Evolutionary conservation across 1,140 invertebrate species (phyloP).

Genomic region (Pomacea maculata): DNA sequence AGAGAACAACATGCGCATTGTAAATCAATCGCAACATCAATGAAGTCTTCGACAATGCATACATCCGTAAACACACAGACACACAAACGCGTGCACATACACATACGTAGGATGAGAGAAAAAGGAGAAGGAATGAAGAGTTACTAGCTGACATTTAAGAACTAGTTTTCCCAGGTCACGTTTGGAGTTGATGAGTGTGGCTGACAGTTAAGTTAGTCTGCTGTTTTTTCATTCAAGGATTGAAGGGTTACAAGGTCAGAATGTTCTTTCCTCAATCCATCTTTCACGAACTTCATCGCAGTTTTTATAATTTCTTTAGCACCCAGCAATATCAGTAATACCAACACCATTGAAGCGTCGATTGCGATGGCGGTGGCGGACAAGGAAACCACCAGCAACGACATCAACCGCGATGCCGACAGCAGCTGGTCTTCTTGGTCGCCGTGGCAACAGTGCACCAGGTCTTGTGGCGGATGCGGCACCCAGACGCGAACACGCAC

Average conservation of each 20-base stretch:
- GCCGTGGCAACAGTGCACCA: constrained; percentile 33
- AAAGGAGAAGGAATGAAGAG: too few relatives aligned
- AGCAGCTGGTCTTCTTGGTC: constrained; percentile 36
- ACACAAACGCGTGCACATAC: constrained; percentile 8
- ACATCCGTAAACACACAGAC: neutral
- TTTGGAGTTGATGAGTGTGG: too few relatives aligned
- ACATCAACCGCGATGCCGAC: constrained; percentile 25
- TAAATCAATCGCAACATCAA: neutral
- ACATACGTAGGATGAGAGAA: neutral
- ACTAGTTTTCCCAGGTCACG: too few relatives aligned
- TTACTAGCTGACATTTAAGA: too few relatives aligned
- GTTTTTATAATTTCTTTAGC: neutral
- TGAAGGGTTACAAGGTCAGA: too few relatives aligned
- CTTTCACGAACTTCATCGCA: too few relatives aligned
- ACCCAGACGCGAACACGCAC: constrained; percentile 26
- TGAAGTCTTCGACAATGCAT: neutral
- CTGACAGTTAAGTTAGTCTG: too few relatives aligned
- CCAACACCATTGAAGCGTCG: neutral
- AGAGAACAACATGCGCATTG: too few relatives aligned
- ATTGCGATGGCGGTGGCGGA: neutral
- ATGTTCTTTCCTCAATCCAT: too few relatives aligned
- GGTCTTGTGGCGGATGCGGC: constrained; percentile 44
- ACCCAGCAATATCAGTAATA: neutral
- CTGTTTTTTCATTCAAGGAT: too few relatives aligned
- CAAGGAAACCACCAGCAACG: neutral